Conservation (phyloP, 92 coral and sea anemone species). For the Chrysogorgia sp. region DNA sequence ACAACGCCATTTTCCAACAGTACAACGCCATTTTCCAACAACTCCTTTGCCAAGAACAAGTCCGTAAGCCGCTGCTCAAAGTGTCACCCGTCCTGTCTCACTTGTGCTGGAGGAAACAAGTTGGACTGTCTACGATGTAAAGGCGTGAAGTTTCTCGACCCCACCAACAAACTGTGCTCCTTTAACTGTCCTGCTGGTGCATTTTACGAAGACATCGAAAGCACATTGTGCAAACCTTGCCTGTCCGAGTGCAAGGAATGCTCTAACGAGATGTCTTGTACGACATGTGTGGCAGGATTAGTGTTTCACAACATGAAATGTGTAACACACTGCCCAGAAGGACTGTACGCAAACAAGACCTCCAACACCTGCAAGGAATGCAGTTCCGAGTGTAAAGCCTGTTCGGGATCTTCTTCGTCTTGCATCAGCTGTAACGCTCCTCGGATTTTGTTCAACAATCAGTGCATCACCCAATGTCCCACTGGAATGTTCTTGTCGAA, state of each 20-base stretch:
- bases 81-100: slow-evolving; percentile 75
- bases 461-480: slow-evolving; percentile 78
- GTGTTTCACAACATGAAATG: slow-evolving; percentile 65
- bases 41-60: neutral
- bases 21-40: neutral
- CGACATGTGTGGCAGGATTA: slow-evolving; percentile 66
- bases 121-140: slow-evolving; percentile 82
- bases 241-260: slow-evolving; percentile 76
- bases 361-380: slow-evolving; percentile 75
- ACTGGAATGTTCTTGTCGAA: slow-evolving; percentile 64
- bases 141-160: slow-evolving; percentile 82
- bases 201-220: slow-evolving; percentile 67
- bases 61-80: slow-evolving; percentile 56
- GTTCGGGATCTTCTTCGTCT: slow-evolving; percentile 53
- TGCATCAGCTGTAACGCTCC: slow-evolving; percentile 72
- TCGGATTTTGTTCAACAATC: slow-evolving; percentile 57
- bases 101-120: slow-evolving; percentile 75
- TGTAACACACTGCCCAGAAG: slow-evolving; percentile 71
- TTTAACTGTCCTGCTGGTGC: slow-evolving; percentile 74
- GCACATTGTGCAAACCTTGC: slow-evolving; percentile 78
- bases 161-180: slow-evolving; percentile 64
- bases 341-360: slow-evolving; percentile 56
- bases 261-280: slow-evolving; percentile 61
- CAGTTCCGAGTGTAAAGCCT: slow-evolving; percentile 71
- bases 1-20: slow-evolving; percentile 18